Conservation (phyloP, 1,140 invertebrate genomes). For the Oryctes rhinoceros region DNA sequence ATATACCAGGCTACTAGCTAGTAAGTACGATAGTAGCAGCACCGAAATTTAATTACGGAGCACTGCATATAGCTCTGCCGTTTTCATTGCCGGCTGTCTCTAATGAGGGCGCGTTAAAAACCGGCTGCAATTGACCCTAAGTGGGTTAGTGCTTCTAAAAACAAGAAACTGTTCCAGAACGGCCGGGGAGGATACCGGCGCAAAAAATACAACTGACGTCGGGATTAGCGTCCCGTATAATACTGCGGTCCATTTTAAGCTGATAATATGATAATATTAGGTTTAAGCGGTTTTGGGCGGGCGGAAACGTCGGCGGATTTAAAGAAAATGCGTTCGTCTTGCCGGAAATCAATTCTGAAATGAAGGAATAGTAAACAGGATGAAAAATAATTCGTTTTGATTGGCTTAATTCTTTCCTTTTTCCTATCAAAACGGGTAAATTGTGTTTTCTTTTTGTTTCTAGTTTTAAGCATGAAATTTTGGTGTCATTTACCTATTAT, state of each 20-base stretch:
- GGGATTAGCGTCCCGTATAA: not conserved
- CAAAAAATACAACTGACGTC: slow-evolving; percentile 4
- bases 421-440: too few relatives aligned
- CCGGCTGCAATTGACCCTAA: slow-evolving; percentile 3
- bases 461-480: too few relatives aligned
- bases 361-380: too few relatives aligned
- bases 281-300: not conserved
- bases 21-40: too few relatives aligned
- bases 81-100: not conserved
- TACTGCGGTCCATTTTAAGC: not conserved
- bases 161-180: not conserved
- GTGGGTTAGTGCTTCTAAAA: not conserved
- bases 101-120: not conserved
- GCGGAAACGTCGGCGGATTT: not conserved
- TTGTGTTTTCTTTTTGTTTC: too few relatives aligned
- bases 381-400: too few relatives aligned
- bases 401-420: too few relatives aligned
- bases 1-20: too few relatives aligned
- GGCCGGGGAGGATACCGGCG: not conserved
- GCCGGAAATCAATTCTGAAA: too few relatives aligned
- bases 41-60: too few relatives aligned
- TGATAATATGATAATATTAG: slow-evolving; percentile 19
- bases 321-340: not conserved
- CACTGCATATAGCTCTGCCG: too few relatives aligned
- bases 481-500: too few relatives aligned